Conservation (phyloP, 2,113 vertebrate genomes). For the Lepus americanus region DNA sequence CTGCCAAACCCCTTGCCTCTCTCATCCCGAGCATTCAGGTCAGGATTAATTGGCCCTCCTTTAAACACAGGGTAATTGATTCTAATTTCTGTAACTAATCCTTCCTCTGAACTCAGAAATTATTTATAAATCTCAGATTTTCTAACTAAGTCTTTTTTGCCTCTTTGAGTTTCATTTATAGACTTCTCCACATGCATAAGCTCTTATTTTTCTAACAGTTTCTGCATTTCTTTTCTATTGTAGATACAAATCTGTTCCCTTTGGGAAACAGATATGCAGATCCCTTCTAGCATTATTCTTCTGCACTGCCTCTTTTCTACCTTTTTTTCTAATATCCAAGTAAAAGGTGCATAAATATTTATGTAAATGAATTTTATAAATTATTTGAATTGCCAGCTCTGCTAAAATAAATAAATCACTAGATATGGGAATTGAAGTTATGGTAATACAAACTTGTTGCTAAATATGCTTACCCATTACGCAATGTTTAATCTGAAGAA, state of each 20-base stretch:
- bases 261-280: neutral
- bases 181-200: neutral
- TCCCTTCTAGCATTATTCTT: neutral
- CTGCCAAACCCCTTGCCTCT: neutral
- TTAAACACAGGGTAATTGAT: neutral
- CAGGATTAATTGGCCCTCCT: rapidly evolving
- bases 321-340: neutral
- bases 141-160: neutral
- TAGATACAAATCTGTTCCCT: neutral
- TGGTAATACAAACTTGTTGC: neutral
- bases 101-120: too few species aligned
- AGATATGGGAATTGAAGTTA: neutral
- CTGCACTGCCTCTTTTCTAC: neutral
- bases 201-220: neutral
- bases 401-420: neutral
- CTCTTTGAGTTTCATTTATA: neutral
- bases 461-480: neutral
- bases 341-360: neutral
- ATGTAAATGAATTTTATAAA: neutral
- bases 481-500: neutral
- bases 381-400: neutral
- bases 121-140: neutral
- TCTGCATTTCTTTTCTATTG: neutral
- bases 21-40: neutral
- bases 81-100: neutral